These are phyloP conservation scores for Acipenser ruthenus DNA, from an alignment of 2,797 vertebrate genomes.

Conservation along the genomic window DNA sequence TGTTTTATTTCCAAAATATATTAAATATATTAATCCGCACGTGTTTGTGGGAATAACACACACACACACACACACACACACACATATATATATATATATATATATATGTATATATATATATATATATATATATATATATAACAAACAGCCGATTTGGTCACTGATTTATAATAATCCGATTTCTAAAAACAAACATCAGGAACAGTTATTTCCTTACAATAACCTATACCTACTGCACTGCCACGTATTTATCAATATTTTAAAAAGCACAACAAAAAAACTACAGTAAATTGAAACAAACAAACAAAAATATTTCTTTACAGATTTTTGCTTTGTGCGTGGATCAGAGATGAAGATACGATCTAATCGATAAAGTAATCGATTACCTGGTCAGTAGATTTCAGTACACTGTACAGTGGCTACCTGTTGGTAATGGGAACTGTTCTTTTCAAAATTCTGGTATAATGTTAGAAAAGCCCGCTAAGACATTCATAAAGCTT, in stretches of 20 bases:
- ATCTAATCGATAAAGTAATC: conserved; percentile 46
- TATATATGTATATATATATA: conserved; percentile 4
- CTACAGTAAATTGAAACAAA: too few relatives aligned
- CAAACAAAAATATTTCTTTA: conserved; percentile 36
- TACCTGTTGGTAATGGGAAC: conserved; percentile 38
- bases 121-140: conserved; percentile 4
- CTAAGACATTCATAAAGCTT: too few relatives aligned
- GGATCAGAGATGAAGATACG: conserved; percentile 29
- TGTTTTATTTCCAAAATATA: too few relatives aligned
- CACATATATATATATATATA: background rate
- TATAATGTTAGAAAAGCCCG: background rate
- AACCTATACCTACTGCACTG: too few relatives aligned
- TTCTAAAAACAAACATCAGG: too few relatives aligned
- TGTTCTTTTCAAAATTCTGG: too few relatives aligned
- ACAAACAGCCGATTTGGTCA: background rate
- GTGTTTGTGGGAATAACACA: background rate
- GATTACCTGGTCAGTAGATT: conserved; percentile 47
- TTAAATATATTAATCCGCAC: too few relatives aligned
- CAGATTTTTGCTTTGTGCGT: conserved; percentile 44
- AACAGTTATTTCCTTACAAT: too few relatives aligned
- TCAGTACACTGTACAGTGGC: conserved; percentile 27
- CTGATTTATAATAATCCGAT: background rate
- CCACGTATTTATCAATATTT: too few relatives aligned
- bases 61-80: background rate
- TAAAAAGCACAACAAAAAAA: too few relatives aligned